phyloP scores from a whole-genome alignment of 1,140 invertebrate species.

The Vanessa tameamea region DNA sequence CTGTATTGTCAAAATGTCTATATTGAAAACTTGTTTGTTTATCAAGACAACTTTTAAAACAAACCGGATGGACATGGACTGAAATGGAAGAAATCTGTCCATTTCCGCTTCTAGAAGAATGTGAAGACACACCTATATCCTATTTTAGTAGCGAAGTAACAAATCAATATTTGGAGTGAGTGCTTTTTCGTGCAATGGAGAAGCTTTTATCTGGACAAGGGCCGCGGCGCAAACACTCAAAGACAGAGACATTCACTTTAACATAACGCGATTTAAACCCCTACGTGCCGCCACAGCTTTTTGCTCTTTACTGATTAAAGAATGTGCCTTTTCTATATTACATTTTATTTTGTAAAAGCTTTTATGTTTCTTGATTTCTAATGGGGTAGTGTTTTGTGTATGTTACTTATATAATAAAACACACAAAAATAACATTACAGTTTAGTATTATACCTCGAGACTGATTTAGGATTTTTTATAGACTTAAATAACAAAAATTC shows the following conservation, averaged over 20 bases:
- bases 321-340: slow-evolving; percentile 31
- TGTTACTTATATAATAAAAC: neutral
- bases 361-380: slow-evolving; percentile 7
- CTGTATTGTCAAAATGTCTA: too few species aligned
- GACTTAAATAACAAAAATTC: too few species aligned
- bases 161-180: slow-evolving; percentile 80
- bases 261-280: slow-evolving; percentile 63
- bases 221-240: slow-evolving; percentile 75
- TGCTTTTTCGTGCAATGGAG: slow-evolving; percentile 80
- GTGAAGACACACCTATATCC: slow-evolving; percentile 40
- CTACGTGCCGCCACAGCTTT: slow-evolving; percentile 41
- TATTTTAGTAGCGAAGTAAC: slow-evolving; percentile 75
- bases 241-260: slow-evolving; percentile 76
- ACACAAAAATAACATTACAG: too few species aligned
- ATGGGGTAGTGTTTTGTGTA: neutral
- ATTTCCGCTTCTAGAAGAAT: slow-evolving; percentile 33
- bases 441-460: too few species aligned
- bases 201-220: slow-evolving; percentile 80
- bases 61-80: neutral
- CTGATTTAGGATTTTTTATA: too few species aligned
- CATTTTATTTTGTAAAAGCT: slow-evolving; percentile 17
- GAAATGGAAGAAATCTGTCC: slow-evolving; percentile 25
- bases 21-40: neutral
- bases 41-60: slow-evolving; percentile 7
- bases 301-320: slow-evolving; percentile 44